Evolutionary conservation across 2,113 vertebrate genomes (phyloP).

Genomic region (Thalassoma bifasciatum): DNA sequence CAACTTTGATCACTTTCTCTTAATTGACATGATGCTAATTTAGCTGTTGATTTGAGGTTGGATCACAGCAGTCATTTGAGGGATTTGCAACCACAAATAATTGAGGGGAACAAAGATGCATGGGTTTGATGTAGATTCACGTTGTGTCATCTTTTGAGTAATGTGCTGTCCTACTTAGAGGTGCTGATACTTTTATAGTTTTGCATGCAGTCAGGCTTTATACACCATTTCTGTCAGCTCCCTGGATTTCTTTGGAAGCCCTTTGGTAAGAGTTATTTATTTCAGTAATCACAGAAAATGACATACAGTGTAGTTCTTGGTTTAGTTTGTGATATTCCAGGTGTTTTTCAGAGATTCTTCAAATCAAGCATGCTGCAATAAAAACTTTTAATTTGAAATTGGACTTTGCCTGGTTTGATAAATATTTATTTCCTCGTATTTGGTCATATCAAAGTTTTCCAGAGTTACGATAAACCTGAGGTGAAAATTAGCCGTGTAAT

Average conservation of each 20-base stretch:
- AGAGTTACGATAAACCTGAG: constrained; percentile 60
- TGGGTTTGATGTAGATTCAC: constrained; percentile 41
- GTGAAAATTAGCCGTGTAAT: constrained; percentile 74
- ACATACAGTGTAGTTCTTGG: neutral
- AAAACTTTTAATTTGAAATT: constrained; percentile 47
- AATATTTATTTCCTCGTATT: constrained; percentile 52
- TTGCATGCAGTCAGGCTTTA: neutral
- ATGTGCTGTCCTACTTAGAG: constrained; percentile 42
- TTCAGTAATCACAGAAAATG: constrained; percentile 3
- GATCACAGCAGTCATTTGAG: constrained; percentile 42
- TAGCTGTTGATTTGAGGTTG: constrained; percentile 56
- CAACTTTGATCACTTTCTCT: constrained; percentile 63
- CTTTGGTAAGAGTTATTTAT: constrained; percentile 27
- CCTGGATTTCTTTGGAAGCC: constrained; percentile 4
- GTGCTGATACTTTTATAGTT: constrained; percentile 22
- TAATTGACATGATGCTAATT: constrained; percentile 58
- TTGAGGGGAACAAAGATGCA: constrained; percentile 29
- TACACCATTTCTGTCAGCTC: neutral
- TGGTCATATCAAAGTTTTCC: constrained; percentile 69
- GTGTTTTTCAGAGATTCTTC: constrained; percentile 13
- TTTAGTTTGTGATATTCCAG: constrained; percentile 8
- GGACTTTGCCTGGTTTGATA: constrained; percentile 48
- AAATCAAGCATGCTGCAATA: constrained; percentile 7
- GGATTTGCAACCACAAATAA: constrained; percentile 50
- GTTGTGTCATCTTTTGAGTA: constrained; percentile 37